phyloP scores from a whole-genome alignment of 2,113 vertebrate species.

The Smithornis capensis region DNA sequence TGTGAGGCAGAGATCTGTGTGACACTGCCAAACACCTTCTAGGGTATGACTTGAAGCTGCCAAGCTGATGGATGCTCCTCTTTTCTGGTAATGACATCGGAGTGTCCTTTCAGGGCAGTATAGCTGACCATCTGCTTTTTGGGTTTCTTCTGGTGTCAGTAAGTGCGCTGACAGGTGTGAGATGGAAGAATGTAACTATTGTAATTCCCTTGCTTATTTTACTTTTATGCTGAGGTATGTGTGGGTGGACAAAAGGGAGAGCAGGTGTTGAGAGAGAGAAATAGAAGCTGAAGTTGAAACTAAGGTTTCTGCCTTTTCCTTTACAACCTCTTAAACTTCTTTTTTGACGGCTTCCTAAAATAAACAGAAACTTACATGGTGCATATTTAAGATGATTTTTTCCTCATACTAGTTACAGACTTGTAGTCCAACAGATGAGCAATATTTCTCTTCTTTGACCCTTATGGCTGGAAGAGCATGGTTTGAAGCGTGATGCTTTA shows the following conservation, averaged over 20 bases:
- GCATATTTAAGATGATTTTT: background rate
- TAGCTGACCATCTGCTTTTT: background rate
- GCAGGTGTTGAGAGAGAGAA: background rate
- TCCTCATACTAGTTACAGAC: background rate
- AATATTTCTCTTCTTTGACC: rapidly evolving
- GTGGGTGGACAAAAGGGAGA: background rate
- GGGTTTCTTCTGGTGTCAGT: background rate
- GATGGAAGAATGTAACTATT: background rate
- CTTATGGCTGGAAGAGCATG: background rate
- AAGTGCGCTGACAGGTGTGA: background rate
- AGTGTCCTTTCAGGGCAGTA: background rate
- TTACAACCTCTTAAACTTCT: background rate
- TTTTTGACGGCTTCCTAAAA: background rate
- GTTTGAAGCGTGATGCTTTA: background rate
- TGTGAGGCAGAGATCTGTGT: background rate
- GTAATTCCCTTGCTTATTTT: background rate
- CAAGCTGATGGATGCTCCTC: background rate
- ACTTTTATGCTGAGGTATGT: background rate
- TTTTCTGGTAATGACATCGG: background rate
- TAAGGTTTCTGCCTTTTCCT: background rate
- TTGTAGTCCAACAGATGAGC: background rate
- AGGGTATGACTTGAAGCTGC: background rate
- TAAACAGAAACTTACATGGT: background rate
- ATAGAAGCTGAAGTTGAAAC: background rate
- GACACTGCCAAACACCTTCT: background rate